phyloP scores from a whole-genome alignment of 2,797 vertebrate genomes.

The Craterocephalus amniculus region DNA sequence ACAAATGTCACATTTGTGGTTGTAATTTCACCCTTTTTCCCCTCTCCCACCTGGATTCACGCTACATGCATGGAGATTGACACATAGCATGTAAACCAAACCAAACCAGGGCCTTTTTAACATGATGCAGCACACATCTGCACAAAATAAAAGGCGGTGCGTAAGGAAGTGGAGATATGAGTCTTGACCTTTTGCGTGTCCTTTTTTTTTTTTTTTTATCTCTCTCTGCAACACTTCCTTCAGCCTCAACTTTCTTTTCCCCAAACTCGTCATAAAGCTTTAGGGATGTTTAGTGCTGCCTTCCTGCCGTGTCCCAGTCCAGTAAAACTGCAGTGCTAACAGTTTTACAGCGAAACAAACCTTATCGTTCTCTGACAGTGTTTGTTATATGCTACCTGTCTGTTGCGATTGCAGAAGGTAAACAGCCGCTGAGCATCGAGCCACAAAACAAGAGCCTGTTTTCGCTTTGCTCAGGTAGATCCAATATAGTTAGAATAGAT shows the following conservation, averaged over 20 bases:
- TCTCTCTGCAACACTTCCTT: conserved; percentile 1
- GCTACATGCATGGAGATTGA: not conserved
- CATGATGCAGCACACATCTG: not conserved
- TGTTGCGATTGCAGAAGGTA: conserved; percentile 34
- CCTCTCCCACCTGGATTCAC: no score
- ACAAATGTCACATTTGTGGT: no score
- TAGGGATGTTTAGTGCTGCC: conserved; percentile 31
- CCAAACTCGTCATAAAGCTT: conserved; percentile 42
- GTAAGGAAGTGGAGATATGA: conserved; percentile 16
- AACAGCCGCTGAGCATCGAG: conserved; percentile 20
- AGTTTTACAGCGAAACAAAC: conserved; percentile 49
- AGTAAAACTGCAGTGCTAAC: conserved; percentile 51
- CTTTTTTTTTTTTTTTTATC: conserved; percentile 18
- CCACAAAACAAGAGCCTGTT: conserved; percentile 4
- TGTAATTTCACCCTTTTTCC: no score
- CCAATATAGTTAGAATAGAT: not conserved
- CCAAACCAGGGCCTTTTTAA: not conserved
- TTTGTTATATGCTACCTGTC: conserved; percentile 42
- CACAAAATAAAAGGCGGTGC: not conserved
- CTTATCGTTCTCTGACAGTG: conserved; percentile 56
- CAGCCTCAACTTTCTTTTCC: not conserved
- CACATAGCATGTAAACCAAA: not conserved
- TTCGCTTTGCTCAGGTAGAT: not conserved
- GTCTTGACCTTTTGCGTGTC: not conserved
- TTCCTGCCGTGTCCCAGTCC: conserved; percentile 19